Evolutionary conservation across 2,888 invertebrate genomes (phyloP).

Genomic region (Catocala nupta): DNA sequence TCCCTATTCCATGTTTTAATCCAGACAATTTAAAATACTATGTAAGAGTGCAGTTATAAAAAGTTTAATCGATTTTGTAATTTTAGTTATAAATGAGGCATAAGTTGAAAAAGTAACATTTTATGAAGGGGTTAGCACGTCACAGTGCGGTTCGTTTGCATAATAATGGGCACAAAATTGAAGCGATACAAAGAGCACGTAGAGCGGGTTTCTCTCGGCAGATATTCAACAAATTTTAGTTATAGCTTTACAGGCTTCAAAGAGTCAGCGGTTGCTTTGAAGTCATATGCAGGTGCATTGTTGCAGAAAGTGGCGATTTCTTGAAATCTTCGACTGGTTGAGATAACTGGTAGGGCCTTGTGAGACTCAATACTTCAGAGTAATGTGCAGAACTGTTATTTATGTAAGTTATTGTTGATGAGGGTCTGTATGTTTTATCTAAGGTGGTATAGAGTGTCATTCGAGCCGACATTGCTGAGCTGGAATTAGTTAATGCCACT

Average conservation of each 20-base stretch:
- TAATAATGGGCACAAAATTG: slow-evolving; percentile 45
- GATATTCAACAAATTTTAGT: slow-evolving; percentile 50
- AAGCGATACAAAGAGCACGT: slow-evolving; percentile 45
- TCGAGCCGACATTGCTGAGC: too few species aligned
- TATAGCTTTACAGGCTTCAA: slow-evolving; percentile 48
- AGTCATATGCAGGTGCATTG: slow-evolving; percentile 55
- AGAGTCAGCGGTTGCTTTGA: slow-evolving; percentile 63
- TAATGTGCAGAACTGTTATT: too few species aligned
- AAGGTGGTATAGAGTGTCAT: too few species aligned
- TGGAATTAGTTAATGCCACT: too few species aligned
- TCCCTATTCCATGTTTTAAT: too few species aligned
- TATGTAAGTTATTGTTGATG: too few species aligned
- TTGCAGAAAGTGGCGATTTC: slow-evolving; percentile 20
- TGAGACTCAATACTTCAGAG: too few species aligned
- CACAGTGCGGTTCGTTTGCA: slow-evolving; percentile 34
- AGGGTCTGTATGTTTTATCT: too few species aligned
- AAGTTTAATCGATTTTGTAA: slow-evolving; percentile 13
- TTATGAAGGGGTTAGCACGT: slow-evolving; percentile 22
- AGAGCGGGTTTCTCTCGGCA: slow-evolving; percentile 38
- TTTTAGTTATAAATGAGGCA: slow-evolving; percentile 11
- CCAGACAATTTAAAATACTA: neutral
- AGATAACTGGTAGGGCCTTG: too few species aligned
- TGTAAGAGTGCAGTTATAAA: neutral
- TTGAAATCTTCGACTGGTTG: slow-evolving; percentile 3
- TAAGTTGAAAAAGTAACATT: slow-evolving; percentile 9